Evolutionary conservation across 2,888 invertebrate species (phyloP).

Genomic region (Mimas tiliae): DNA sequence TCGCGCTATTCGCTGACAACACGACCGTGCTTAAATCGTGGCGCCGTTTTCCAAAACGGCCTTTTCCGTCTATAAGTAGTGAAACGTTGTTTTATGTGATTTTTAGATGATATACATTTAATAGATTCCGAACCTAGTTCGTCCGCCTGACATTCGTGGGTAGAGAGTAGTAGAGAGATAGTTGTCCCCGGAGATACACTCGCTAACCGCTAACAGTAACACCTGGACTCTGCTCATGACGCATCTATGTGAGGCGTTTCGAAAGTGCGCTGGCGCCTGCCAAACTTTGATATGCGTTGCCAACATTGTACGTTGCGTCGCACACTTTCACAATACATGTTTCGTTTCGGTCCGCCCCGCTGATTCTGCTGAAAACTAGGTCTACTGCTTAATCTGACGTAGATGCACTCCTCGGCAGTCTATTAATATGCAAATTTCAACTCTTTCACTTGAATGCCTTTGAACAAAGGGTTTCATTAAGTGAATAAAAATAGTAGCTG

Average conservation of each 20-base stretch:
- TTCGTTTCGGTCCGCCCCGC: constrained; percentile 29
- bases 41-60: background rate
- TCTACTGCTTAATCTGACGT: constrained; percentile 17
- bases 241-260: constrained; percentile 61
- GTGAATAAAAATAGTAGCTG: background rate
- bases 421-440: background rate
- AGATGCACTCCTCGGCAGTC: background rate
- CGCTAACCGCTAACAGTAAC: background rate
- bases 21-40: background rate
- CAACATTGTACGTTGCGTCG: constrained; percentile 56
- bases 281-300: constrained; percentile 69
- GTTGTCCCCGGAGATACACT: background rate
- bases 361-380: constrained; percentile 28
- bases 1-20: constrained; percentile 1
- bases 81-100: background rate
- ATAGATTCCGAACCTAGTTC: background rate
- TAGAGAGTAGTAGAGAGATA: background rate
- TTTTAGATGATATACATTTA: too few relatives aligned
- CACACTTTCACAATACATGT: constrained; percentile 59
- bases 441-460: background rate
- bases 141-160: background rate
- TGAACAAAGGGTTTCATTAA: background rate
- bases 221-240: constrained; percentile 12
- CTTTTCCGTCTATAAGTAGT: background rate
- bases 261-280: constrained; percentile 70